Evolutionary conservation across 1,140 invertebrate species (phyloP).

Genomic region (Bicyclus anynana): DNA sequence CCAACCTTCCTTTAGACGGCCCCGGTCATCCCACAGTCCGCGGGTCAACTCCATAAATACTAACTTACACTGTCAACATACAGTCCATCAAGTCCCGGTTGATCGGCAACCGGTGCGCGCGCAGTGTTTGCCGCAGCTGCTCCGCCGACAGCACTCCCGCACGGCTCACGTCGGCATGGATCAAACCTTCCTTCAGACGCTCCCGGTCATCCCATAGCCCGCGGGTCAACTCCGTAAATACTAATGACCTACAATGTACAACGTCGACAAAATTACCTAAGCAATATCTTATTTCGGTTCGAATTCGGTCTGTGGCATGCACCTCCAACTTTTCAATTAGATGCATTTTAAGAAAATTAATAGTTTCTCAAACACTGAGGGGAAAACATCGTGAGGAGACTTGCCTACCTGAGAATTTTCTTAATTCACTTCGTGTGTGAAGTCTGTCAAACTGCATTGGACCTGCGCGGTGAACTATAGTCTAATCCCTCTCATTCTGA

Average conservation of each 20-base stretch:
- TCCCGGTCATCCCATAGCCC: constrained; percentile 83
- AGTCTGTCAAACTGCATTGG: too few relatives aligned
- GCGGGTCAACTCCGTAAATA: constrained; percentile 83
- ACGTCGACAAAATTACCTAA: too few relatives aligned
- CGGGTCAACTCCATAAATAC: constrained; percentile 82
- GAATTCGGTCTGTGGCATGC: too few relatives aligned
- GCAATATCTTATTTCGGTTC: too few relatives aligned
- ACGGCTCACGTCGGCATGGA: constrained; percentile 79
- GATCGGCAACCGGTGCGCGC: constrained; percentile 82
- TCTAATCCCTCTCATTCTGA: too few relatives aligned
- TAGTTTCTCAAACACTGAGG: too few relatives aligned
- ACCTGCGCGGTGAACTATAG: too few relatives aligned
- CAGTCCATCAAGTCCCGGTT: constrained; percentile 81
- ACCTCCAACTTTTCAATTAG: too few relatives aligned
- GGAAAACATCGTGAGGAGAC: too few relatives aligned
- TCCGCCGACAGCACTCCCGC: constrained; percentile 77
- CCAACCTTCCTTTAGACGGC: constrained; percentile 80
- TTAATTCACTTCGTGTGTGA: too few relatives aligned
- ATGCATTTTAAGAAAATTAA: too few relatives aligned
- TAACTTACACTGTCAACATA: constrained; percentile 83
- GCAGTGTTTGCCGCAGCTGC: constrained; percentile 79
- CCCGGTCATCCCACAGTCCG: constrained; percentile 25
- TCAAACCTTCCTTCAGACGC: constrained; percentile 81
- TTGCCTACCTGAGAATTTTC: too few relatives aligned
- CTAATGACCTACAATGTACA: constrained; percentile 69